Conservation (phyloP, 2,888 invertebrate species). For the Crepidodera aurea region DNA sequence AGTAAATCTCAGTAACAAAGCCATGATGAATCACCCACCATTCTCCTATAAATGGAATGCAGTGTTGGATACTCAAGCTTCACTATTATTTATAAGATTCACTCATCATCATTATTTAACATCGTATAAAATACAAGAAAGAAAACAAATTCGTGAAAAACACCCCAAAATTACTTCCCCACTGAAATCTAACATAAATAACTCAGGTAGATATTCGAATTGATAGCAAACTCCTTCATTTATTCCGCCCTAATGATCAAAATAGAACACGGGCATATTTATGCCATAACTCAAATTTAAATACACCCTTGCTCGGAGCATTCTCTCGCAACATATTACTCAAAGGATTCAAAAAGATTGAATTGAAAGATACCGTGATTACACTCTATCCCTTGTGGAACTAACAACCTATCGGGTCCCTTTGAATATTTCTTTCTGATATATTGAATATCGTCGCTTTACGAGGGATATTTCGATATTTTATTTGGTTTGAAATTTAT, state of each 20-base stretch:
- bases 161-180: conserved; percentile 8
- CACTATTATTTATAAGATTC: no score
- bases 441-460: conserved; percentile 32
- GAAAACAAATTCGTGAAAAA: conserved; percentile 9
- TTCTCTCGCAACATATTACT: conserved; percentile 32
- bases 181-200: conserved; percentile 24
- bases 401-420: conserved; percentile 31
- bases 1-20: no score
- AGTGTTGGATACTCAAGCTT: no score
- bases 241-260: conserved; percentile 35
- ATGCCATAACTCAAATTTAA: conserved; percentile 35
- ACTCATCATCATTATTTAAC: no score
- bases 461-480: background rate
- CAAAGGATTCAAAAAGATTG: conserved; percentile 36
- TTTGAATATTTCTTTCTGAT: conserved; percentile 34
- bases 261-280: conserved; percentile 37
- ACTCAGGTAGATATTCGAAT: conserved; percentile 36
- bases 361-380: conserved; percentile 37
- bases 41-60: no score
- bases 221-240: conserved; percentile 30
- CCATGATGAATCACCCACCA: no score
- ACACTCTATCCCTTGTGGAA: conserved; percentile 32
- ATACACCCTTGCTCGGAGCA: conserved; percentile 33
- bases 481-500: conserved; percentile 4
- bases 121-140: background rate